phyloP scores from a whole-genome alignment of 2,113 vertebrate species.

The Daphoenositta chrysoptera region DNA sequence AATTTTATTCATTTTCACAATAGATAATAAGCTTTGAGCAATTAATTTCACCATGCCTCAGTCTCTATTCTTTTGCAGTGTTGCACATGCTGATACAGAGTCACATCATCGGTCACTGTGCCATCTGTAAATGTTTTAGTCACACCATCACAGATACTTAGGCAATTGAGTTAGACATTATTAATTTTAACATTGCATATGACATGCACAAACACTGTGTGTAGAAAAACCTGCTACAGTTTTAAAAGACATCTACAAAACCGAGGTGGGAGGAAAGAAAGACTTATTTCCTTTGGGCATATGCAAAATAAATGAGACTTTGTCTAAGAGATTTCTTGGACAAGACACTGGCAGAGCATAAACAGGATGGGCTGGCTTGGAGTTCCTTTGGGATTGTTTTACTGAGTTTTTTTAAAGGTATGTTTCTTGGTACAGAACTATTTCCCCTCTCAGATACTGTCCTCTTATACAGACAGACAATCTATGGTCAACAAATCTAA shows the following conservation, averaged over 20 bases:
- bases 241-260: neutral
- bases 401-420: neutral
- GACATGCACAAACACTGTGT: neutral
- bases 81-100: neutral
- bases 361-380: neutral
- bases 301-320: neutral
- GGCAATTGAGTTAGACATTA: neutral
- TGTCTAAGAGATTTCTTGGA: neutral
- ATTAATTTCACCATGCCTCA: neutral
- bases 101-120: neutral
- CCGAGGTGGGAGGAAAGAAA: neutral
- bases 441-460: neutral
- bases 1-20: neutral
- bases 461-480: neutral
- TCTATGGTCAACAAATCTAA: neutral
- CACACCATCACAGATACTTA: neutral
- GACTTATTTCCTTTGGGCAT: neutral
- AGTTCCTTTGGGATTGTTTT: neutral
- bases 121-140: constrained; percentile 39
- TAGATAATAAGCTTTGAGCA: neutral
- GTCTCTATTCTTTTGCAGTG: neutral
- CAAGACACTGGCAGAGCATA: neutral
- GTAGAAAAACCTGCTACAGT: neutral
- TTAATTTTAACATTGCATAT: neutral
- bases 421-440: neutral